These are phyloP conservation scores for Argyrosomus japonicus DNA, from an alignment of 2,113 vertebrate species.

Conservation along the genomic window DNA sequence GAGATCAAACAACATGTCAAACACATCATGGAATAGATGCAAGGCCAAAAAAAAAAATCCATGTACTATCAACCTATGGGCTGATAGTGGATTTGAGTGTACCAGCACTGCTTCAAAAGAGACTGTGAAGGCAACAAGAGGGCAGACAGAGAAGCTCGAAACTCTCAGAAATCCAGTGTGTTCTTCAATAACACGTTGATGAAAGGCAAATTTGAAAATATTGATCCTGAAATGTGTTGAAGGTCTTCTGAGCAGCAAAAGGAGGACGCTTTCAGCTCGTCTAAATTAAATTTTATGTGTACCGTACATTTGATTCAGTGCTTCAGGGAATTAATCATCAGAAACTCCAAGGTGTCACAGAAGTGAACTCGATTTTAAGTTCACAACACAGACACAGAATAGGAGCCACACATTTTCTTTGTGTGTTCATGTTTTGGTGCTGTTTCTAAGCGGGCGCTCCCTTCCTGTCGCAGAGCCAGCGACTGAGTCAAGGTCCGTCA, in stretches of 20 bases:
- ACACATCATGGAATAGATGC: not conserved
- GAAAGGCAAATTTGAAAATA: not conserved
- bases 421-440: conserved; percentile 63
- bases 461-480: conserved; percentile 48
- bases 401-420: not conserved
- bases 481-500: conserved; percentile 58
- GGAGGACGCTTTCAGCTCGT: not conserved
- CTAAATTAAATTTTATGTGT: not conserved
- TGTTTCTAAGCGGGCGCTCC: conserved; percentile 61
- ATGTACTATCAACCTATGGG: not conserved
- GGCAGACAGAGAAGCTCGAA: not conserved
- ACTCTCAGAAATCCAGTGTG: not conserved
- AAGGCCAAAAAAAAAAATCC: not conserved
- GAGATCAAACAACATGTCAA: not conserved
- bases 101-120: not conserved
- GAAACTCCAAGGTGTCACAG: not conserved
- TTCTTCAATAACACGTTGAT: not conserved
- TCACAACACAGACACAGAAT: not conserved
- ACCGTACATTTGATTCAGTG: not conserved
- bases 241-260: not conserved
- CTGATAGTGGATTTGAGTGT: not conserved
- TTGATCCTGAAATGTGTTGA: not conserved
- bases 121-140: not conserved
- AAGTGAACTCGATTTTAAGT: not conserved
- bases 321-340: not conserved